Base-by-base conservation (phyloP, 1,140 invertebrate genomes). In the Nasonia giraulti region DNA sequence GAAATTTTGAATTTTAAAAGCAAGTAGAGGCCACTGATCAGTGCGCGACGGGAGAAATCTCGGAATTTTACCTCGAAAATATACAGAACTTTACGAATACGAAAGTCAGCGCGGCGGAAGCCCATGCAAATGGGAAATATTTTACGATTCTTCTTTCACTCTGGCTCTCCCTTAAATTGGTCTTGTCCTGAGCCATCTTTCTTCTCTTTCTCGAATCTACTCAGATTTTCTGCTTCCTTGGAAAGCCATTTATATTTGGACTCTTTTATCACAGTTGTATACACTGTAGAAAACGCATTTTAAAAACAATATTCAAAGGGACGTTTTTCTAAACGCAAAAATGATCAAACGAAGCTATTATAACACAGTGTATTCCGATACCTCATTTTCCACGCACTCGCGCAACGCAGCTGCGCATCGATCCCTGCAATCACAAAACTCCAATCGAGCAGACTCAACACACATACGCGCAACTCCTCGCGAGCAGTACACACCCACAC, bases 111-210 rank as follows among this genome's bases (percentile, higher is more conserved):
- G 23, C 55, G 23, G 40, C 47, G 27, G 44, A 77, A 62, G 37
- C 44, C 75, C n/a, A 77, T 77, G 75, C 23, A 50, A 77, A 77
- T 77, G 44, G 1, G 44, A 50, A 77, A 50, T 27, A 50, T 77
- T 77, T 77, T 77, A 47, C 44, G n/a, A 77, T 77, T 77, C 75
- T 11, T 44, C 75, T 27, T 77, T 50, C 75, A 77, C 75, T 74
- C 20, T 40, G 44, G 44, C 44, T 77, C 47, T 31, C 8, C n/a
- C 75, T 77, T 77, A 27, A 77, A 50, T 77, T 77, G 55, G 75
- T 77, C 75, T 17, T 27, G 44, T 44, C n/a, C 20, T 47, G 14
- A 50, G 75, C 44, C 23, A 77, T 12, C 11, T 50, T 44, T 50
- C n/a, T 44, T 50, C 20, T 17, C 10, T 47, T 27, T 27, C 10